These are phyloP conservation scores for Drosophila willistoni DNA, from an alignment of 1,140 invertebrate species.

Conservation along the genomic window DNA sequence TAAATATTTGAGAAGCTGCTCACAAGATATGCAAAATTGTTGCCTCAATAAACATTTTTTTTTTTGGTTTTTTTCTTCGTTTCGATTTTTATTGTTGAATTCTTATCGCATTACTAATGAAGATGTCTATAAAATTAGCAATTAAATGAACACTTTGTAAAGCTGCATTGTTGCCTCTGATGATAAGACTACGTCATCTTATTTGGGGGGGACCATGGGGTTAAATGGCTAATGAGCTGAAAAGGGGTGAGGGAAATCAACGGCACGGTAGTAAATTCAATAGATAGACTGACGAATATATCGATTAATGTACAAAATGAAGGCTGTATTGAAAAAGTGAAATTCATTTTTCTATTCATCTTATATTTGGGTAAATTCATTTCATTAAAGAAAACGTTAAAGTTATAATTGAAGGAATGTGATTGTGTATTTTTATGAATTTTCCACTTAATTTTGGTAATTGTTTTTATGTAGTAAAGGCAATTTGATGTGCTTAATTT, in stretches of 20 bases:
- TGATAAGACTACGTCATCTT: constrained; percentile 42
- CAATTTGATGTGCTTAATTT: too few relatives aligned
- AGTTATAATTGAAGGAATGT: too few relatives aligned
- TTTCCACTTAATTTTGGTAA: too few relatives aligned
- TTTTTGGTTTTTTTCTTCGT: background rate
- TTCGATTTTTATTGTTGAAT: constrained; percentile 61
- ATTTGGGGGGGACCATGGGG: constrained; percentile 30
- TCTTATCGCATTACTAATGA: constrained; percentile 70
- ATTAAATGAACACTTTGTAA: constrained; percentile 69
- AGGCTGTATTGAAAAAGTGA: background rate
- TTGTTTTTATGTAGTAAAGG: too few relatives aligned
- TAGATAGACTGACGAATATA: constrained; percentile 16
- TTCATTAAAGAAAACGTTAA: too few relatives aligned
- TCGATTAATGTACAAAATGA: constrained; percentile 7
- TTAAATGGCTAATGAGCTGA: constrained; percentile 50
- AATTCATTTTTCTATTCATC: background rate
- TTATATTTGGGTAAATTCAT: background rate
- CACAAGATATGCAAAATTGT: constrained; percentile 66
- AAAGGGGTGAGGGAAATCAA: background rate
- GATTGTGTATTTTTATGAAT: too few relatives aligned
- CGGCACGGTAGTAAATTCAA: constrained; percentile 22
- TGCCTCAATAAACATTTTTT: constrained; percentile 55
- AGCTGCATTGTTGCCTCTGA: constrained; percentile 29
- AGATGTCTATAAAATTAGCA: constrained; percentile 78
- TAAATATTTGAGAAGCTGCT: constrained; percentile 43